Percentiles rank a stretch among this genome's conserved stretches.
These are phyloP conservation scores for Galaxias olidus DNA, from an alignment of 2,797 vertebrate genomes.

Conservation along the genomic window DNA sequence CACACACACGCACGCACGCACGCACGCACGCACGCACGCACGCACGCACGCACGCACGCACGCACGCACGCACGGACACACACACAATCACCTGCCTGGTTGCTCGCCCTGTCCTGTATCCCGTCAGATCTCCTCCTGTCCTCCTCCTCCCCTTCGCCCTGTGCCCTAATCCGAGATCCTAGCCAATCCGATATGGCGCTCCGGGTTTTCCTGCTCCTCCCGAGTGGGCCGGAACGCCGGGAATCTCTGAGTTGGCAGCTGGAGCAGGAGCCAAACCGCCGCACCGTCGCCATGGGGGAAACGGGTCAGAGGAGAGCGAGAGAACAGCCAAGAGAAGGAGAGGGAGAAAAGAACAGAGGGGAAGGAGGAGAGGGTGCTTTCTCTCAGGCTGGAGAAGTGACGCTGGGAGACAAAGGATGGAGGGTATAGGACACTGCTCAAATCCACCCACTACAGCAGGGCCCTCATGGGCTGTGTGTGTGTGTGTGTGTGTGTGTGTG, in stretches of 20 bases:
- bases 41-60: background rate
- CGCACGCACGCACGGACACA: slow-evolving; percentile 11
- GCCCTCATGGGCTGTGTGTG: background rate
- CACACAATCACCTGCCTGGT: slow-evolving; percentile 60
- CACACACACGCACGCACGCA: background rate
- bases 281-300: slow-evolving; percentile 66
- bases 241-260: slow-evolving; percentile 66
- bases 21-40: background rate
- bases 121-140: slow-evolving; percentile 20
- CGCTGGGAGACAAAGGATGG: slow-evolving; percentile 37
- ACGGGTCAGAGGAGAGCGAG: slow-evolving; percentile 17
- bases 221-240: slow-evolving; percentile 27
- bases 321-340: slow-evolving; percentile 9
- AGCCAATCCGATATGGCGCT: slow-evolving; percentile 59
- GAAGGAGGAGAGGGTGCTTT: background rate
- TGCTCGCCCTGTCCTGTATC: slow-evolving; percentile 14
- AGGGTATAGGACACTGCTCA: slow-evolving; percentile 24
- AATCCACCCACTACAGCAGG: slow-evolving; percentile 43
- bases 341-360: background rate
- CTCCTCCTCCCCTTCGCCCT: slow-evolving; percentile 58
- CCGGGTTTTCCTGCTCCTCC: slow-evolving; percentile 53
- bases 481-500: slow-evolving; percentile 2
- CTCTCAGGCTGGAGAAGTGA: background rate
- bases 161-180: slow-evolving; percentile 65
- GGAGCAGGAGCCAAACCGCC: slow-evolving; percentile 68